phyloP scores from a whole-genome alignment of 2,888 invertebrate genomes.

The Parthenolecanium corni region DNA sequence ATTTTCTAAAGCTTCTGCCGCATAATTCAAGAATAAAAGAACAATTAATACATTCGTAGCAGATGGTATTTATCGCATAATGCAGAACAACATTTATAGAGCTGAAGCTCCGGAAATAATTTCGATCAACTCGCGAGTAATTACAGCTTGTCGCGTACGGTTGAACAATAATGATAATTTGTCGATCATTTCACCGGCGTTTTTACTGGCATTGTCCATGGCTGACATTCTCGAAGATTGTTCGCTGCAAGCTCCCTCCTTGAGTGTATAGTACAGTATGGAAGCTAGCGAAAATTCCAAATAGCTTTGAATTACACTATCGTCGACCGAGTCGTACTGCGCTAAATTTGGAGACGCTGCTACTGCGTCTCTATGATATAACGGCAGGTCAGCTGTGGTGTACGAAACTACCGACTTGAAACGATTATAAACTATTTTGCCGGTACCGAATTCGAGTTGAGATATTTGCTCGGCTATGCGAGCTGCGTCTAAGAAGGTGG shows the following conservation, averaged over 20 bases:
- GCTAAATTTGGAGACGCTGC: slow-evolving; percentile 70
- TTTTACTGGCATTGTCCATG: slow-evolving; percentile 67
- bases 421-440: slow-evolving; percentile 83
- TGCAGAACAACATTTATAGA: slow-evolving; percentile 45
- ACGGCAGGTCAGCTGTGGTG: slow-evolving; percentile 62
- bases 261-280: slow-evolving; percentile 86
- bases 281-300: slow-evolving; percentile 91
- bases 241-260: slow-evolving; percentile 95
- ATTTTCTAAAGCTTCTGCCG: too few relatives aligned
- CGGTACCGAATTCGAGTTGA: slow-evolving; percentile 73
- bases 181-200: slow-evolving; percentile 84
- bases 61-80: not conserved
- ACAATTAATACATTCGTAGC: slow-evolving; percentile 18
- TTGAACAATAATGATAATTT: slow-evolving; percentile 94
- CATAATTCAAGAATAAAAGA: too few relatives aligned
- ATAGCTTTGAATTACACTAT: slow-evolving; percentile 82
- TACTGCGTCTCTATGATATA: slow-evolving; percentile 69
- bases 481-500: slow-evolving; percentile 83
- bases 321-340: slow-evolving; percentile 48
- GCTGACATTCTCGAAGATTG: slow-evolving; percentile 98
- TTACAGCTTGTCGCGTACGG: slow-evolving; percentile 96
- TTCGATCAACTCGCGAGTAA: slow-evolving; percentile 94
- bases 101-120: slow-evolving; percentile 98
- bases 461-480: slow-evolving; percentile 71
- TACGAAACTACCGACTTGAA: slow-evolving; percentile 93